Evolutionary conservation across 2,113 vertebrate genomes (phyloP), one percentile per base, ranked within the genome.

Genomic region (Lepus americanus): DNA sequence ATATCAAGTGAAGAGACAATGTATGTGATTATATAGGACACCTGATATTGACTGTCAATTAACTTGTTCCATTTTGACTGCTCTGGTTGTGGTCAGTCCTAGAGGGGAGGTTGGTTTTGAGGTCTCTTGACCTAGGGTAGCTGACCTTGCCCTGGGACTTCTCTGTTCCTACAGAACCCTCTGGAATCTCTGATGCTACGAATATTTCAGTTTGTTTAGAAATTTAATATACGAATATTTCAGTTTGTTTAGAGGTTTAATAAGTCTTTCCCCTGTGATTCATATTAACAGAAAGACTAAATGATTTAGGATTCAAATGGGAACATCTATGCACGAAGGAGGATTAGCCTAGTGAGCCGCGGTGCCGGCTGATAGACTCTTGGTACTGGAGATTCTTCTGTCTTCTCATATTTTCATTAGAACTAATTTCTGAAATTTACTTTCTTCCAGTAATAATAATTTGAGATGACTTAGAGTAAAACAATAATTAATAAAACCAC

Each of bases 391-490:
- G 44, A 13, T 73, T 4, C 4, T 20, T 87, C 55, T 67, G 27
- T 39, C 44, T 73, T 53, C 67, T 90, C 55, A 22, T 2, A 63
- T 39, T 88, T 8, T 27, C 73, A 63, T 39, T 67, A 53, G 20
- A 33, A 63, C 23, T 25, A 59, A 17, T 31, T 55, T 86, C 49
- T 59, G 29, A 39, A 80, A 85, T 23, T 78, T 92, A 7, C 36
- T 82, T 81, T 82, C 44, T 85, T 82, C 59, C 22, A 90, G 33
- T 17, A 83, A 85, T 88, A 81, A 85, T 90, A 81, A 90, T 87
- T 90, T 90, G 61, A 87, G 33, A 9, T 92, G 69, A 82, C 9
- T 84, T 72, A 53, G 9, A 90, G 36, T 69, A 76, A 74, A 79
- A 36, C 4, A 39, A 63, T 74, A 89, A 10, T 69, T 72, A 66